Percentiles rank a stretch among this genome's conserved stretches.
Conservation (phyloP, 2,113 vertebrate species). For the Hyla sarda region DNA sequence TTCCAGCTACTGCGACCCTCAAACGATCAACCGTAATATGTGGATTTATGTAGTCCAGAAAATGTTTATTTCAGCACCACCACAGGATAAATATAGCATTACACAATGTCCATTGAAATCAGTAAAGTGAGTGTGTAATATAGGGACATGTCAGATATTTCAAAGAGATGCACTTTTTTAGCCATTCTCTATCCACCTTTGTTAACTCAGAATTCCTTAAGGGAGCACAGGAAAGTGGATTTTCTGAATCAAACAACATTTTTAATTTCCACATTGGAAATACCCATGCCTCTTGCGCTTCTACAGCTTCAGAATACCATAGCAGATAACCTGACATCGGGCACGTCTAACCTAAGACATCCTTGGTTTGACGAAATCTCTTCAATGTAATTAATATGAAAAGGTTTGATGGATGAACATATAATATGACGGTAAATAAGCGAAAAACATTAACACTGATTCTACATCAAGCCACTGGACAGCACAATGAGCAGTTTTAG, state of each 20-base stretch:
- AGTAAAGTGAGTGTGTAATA: no score
- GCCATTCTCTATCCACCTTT: no score
- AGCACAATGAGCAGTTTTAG: constrained; percentile 25
- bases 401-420: neutral
- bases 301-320: neutral
- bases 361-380: neutral
- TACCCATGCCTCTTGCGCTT: neutral
- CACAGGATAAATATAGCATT: no score
- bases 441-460: neutral
- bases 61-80: no score
- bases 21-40: no score
- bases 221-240: neutral
- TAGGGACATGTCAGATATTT: neutral
- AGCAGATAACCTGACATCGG: neutral
- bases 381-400: neutral
- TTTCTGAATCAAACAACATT: neutral
- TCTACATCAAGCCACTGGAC: neutral
- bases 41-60: no score
- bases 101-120: no score
- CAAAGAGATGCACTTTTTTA: no score
- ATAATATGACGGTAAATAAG: constrained; percentile 14
- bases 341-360: neutral
- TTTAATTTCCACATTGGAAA: neutral
- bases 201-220: no score
- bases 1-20: no score